Evolutionary conservation across 2,888 invertebrate genomes (phyloP).

Genomic region (Aleiodes alternator): DNA sequence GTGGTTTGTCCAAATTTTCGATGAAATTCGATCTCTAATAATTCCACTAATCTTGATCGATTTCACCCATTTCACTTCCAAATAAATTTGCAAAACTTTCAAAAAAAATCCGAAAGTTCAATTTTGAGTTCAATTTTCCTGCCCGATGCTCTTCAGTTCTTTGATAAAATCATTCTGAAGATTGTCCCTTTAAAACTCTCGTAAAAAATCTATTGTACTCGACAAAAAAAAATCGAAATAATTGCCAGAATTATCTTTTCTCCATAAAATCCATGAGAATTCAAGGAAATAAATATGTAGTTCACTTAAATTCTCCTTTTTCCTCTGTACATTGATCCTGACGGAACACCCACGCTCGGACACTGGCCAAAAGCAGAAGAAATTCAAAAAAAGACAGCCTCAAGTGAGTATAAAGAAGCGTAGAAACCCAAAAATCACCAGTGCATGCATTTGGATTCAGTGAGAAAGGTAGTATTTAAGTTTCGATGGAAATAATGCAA

Average conservation of each 20-base stretch:
- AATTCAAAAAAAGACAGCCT: not conserved
- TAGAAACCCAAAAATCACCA: constrained; percentile 35
- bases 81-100: too few relatives aligned
- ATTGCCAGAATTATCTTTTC: not conserved
- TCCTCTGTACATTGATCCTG: constrained; percentile 3
- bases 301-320: not conserved
- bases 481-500: constrained; percentile 67
- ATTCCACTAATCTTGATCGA: too few relatives aligned
- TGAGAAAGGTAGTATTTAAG: constrained; percentile 70
- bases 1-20: too few relatives aligned
- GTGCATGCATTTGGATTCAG: constrained; percentile 60
- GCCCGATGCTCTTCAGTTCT: too few relatives aligned
- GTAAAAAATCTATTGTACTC: not conserved
- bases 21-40: too few relatives aligned
- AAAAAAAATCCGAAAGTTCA: too few relatives aligned
- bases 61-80: too few relatives aligned
- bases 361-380: not conserved
- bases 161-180: too few relatives aligned
- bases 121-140: too few relatives aligned
- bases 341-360: constrained; percentile 17
- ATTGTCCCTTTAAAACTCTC: too few relatives aligned
- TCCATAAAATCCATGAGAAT: not conserved
- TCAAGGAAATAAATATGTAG: not conserved
- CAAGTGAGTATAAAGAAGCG: constrained; percentile 20
- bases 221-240: not conserved